Evolutionary conservation across 2,113 vertebrate species (phyloP).

Genomic region (Mandrillus leucophaeus): DNA sequence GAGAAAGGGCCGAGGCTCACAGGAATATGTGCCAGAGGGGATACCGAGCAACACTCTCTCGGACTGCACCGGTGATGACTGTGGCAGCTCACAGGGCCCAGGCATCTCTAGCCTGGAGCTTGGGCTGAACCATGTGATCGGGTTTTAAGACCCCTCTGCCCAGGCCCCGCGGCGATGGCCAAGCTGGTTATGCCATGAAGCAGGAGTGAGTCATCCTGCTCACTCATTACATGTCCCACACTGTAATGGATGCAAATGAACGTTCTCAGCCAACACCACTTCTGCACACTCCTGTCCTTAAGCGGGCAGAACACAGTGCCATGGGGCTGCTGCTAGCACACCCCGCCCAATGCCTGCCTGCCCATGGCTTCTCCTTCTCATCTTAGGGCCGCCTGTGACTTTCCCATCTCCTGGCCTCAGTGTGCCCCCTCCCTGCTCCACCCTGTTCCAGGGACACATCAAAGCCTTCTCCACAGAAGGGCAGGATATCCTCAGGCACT

Average conservation of each 20-base stretch:
- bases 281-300: background rate
- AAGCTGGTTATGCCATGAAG: background rate
- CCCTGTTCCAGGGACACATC: background rate
- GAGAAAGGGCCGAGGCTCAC: background rate
- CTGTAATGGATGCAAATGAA: background rate
- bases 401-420: background rate
- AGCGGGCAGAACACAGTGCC: background rate
- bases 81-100: fast-evolving
- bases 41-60: background rate
- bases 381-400: background rate
- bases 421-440: too few species aligned
- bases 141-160: background rate
- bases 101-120: background rate
- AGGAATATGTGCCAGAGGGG: background rate
- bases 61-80: fast-evolving
- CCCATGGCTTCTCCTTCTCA: background rate
- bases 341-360: fast-evolving
- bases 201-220: background rate
- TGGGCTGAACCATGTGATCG: background rate
- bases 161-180: background rate
- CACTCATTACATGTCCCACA: background rate
- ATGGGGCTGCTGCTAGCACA: background rate
- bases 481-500: background rate
- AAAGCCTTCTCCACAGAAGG: background rate
- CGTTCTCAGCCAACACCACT: background rate